These are phyloP conservation scores for Sipha flava DNA, from an alignment of 1,140 invertebrate genomes.

Conservation along the genomic window DNA sequence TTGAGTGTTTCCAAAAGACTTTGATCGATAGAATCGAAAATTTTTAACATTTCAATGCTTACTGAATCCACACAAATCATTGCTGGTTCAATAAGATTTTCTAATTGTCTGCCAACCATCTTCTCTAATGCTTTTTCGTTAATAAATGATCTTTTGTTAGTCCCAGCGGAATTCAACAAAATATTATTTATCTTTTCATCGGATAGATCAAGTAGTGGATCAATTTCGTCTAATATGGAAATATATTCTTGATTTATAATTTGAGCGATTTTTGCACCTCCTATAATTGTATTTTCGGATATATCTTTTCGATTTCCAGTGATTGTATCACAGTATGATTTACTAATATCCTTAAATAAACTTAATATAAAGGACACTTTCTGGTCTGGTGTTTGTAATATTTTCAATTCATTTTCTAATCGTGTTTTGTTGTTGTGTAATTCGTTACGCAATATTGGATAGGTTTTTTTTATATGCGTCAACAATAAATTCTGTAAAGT, in stretches of 20 bases:
- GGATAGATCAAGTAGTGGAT: constrained; percentile 56
- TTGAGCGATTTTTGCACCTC: constrained; percentile 64
- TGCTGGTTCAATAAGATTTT: constrained; percentile 58
- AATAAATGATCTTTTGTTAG: constrained; percentile 60
- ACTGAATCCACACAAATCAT: constrained; percentile 62
- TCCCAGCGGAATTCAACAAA: constrained; percentile 62
- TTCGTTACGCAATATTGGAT: constrained; percentile 56
- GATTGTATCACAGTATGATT: constrained; percentile 59
- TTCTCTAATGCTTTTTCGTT: constrained; percentile 66
- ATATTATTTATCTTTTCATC: constrained; percentile 60
- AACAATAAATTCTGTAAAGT: constrained; percentile 58
- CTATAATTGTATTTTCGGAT: constrained; percentile 61
- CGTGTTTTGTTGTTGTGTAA: constrained; percentile 57
- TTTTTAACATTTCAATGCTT: constrained; percentile 56
- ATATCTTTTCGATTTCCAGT: constrained; percentile 61
- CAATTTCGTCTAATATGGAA: constrained; percentile 51
- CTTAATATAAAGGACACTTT: neutral
- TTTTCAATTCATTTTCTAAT: constrained; percentile 46
- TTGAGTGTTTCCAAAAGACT: neutral
- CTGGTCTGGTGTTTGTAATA: neutral
- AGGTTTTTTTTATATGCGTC: constrained; percentile 59
- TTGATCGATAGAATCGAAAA: constrained; percentile 10
- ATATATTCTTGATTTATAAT: constrained; percentile 67
- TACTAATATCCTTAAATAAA: constrained; percentile 43
- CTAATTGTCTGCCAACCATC: constrained; percentile 62